phyloP scores from a whole-genome alignment of 1,140 invertebrate species.

The Frieseomelitta varia region DNA sequence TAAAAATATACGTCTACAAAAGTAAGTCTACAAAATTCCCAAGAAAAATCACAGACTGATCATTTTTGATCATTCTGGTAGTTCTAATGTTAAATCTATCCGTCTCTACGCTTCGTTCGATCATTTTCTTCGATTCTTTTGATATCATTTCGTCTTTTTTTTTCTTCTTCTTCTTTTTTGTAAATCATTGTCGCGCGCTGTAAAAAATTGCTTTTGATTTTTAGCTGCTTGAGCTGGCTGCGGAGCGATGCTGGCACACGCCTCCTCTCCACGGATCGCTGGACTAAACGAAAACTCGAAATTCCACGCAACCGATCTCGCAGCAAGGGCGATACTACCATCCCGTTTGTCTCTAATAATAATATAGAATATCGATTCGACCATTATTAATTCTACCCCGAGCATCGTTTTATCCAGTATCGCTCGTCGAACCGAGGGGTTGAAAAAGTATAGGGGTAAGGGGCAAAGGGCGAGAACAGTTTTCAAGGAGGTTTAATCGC shows the following conservation, averaged over 20 bases:
- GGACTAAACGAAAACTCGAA: too few species aligned
- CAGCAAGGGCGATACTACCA: background rate
- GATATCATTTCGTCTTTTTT: background rate
- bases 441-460: background rate
- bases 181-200: slow-evolving; percentile 30
- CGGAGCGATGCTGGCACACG: slow-evolving; percentile 4
- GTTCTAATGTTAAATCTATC: too few species aligned
- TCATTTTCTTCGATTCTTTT: slow-evolving; percentile 1
- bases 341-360: slow-evolving; percentile 27
- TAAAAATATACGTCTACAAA: too few species aligned
- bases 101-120: background rate
- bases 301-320: background rate
- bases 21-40: too few species aligned
- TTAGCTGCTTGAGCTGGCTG: slow-evolving; percentile 45
- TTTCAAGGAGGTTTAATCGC: slow-evolving; percentile 24
- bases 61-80: background rate
- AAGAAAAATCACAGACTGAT: background rate
- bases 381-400: slow-evolving; percentile 31
- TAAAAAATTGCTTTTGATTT: slow-evolving; percentile 70
- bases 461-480: slow-evolving; percentile 13
- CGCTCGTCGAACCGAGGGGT: slow-evolving; percentile 18
- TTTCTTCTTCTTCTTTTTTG: slow-evolving; percentile 2
- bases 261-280: too few species aligned
- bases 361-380: slow-evolving; percentile 37
- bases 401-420: slow-evolving; percentile 26